phyloP scores from a whole-genome alignment of 2,113 vertebrate genomes.

The mouse (Mus musculus) region GRCm39 chr12:111071001-111071500 shows the following conservation, averaged over 20 bases:
- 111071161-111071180: not conserved
- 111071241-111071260: not conserved
- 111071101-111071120: not conserved
- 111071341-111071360: not conserved
- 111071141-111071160: not conserved
- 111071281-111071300: not conserved
- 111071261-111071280: not conserved
- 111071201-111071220: not conserved
- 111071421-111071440: not conserved
- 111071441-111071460: not conserved
- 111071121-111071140: not conserved
- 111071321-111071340: not conserved
- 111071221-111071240: too few species aligned
- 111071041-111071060: not conserved
- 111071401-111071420: not conserved
- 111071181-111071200: too few species aligned
- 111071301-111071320: not conserved
- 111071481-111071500: not conserved
- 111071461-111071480: not conserved
- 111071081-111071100: not conserved
- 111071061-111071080: not conserved
- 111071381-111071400: not conserved
- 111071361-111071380: not conserved
- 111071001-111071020: too few species aligned
- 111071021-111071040: fast-evolving